Conservation (phyloP, 2,797 vertebrate genomes). For the Sternarchorhynchus goeldii region DNA sequence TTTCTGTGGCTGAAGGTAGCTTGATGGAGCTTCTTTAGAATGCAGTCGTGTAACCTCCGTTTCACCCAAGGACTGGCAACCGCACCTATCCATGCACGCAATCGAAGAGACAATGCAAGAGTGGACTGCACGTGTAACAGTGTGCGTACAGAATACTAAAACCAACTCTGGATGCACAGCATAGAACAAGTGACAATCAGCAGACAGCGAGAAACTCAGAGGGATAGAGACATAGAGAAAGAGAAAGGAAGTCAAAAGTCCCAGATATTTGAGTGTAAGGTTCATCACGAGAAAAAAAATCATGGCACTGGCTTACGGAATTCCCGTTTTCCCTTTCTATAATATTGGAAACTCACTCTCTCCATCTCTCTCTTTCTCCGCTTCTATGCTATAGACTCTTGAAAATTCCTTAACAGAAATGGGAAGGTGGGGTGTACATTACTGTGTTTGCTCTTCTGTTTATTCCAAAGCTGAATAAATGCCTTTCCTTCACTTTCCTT, state of each 20-base stretch:
- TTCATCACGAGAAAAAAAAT: background rate
- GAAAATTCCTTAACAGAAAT: background rate
- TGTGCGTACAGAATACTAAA: background rate
- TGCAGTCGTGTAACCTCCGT: slow-evolving; percentile 75
- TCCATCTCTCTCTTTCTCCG: background rate
- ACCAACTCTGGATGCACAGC: background rate
- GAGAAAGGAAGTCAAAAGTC: background rate
- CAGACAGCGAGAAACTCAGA: background rate
- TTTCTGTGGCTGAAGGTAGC: background rate
- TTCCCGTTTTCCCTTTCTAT: background rate
- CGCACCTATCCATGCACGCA: slow-evolving; percentile 74
- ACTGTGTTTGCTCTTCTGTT: slow-evolving; percentile 39
- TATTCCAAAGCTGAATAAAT: slow-evolving; percentile 24
- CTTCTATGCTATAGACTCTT: background rate
- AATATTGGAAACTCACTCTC: slow-evolving; percentile 6
- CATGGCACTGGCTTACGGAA: background rate
- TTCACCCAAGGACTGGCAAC: slow-evolving; percentile 88
- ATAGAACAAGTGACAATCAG: background rate
- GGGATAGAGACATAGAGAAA: background rate
- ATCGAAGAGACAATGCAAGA: slow-evolving; percentile 21
- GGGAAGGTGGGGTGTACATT: background rate
- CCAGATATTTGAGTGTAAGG: background rate
- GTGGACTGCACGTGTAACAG: background rate
- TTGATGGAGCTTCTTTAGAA: slow-evolving; percentile 5
- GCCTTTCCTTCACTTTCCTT: background rate